Base-by-base conservation (phyloP, 2,888 invertebrate species). In the Caenorhabditis macrosperma region DNA sequence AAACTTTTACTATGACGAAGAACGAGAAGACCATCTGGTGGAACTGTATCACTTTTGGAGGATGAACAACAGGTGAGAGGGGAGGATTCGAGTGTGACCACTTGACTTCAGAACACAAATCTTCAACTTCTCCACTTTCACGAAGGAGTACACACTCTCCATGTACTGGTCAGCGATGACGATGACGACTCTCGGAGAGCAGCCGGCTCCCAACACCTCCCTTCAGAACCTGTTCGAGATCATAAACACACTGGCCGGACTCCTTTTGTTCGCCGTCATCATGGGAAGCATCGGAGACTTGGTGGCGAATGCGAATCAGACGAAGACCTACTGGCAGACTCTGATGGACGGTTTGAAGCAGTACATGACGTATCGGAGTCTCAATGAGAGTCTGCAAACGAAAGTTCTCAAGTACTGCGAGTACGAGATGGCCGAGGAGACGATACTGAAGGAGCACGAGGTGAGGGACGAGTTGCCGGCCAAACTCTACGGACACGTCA, bases 81-180 rank as follows among this genome's bases (percentile, higher is more conserved):
- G n/a, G n/a, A n/a, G n/a, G n/a, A n/a, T n/a, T n/a, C n/a, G 26
- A 30, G 60, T 41, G 54, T 44, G 38, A 38, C 30, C 41, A 54
- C 17, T 59, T 33, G 17, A 55, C 28, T 55, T 24, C 60, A 69
- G 82, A 52, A 77, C 78, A 5, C 41, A 50, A 12, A 9, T 60
- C 28, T 57, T 59, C 26, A 50, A 57, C 17, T 85, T 85, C 63
- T 83, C 85, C 2, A 38, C 50, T 7, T 80, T 85, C 44, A 79
- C 82, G 15, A 87, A 87, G 44, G 81, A 87, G 44, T 88, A 88
- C 69, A 77, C 82, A 0, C 67, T 86, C 4, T 81, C 83, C 0
- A 83, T 88, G 79, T 88, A 87, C 50, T 88, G 88, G 88, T 85
- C 85, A 1, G 82, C 86, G 3, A 71, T 88, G 79, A 88, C 88